Evolutionary conservation across 2,888 invertebrate genomes (phyloP), one percentile per base, ranked within the genome.

Genomic region (Sacculina carcini): DNA sequence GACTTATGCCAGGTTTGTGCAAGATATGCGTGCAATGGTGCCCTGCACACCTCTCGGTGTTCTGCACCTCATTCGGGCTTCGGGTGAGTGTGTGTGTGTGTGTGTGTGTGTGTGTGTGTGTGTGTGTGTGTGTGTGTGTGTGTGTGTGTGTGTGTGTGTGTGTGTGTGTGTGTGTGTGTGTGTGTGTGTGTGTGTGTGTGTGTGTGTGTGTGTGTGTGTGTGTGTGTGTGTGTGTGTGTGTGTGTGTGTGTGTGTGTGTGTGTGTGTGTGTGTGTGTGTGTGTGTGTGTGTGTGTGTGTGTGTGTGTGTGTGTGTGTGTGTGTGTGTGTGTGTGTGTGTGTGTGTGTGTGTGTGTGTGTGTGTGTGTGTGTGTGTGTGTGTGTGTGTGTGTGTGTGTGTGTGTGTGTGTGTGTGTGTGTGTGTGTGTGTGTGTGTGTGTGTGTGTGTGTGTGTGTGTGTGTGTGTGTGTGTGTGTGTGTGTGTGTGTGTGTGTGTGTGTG

Each of bases 11-110:
- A 42, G 42, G 42, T 42, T 42, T 26, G 42, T 42, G 7, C 42
- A 42, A 28, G 42, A 42, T 28, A 42, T 42, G 42, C 24, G 9
- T 3, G 4, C 24, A 7, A 70, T 84, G 56, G 71, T 82, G 9
- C 85, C 85, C 1, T 82, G 82, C 48, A 85, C 85, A 21, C 79
- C 84, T 4, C 67, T 80, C 48, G 85, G 77, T 51, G 77, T 81
- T 38, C 67, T 74, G 51, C 75, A 79, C 65, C 71, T 80, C 59
- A 65, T 80, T 29, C 72, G 72, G 62, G 68, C 77, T 71, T 73
- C 68, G 60, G 69, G 67, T 70, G 63, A 56, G 54, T 55, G 34
- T n/a, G 19, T 19, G 19, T 38, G 7, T 16, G 38, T 19, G 2
- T 26, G n/a, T 14, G n/a, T 16, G 21, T 48, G 19, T 26, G 21